These are phyloP conservation scores for Podarcis cretensis DNA, from an alignment of 2,113 vertebrate genomes.

Conservation along the genomic window DNA sequence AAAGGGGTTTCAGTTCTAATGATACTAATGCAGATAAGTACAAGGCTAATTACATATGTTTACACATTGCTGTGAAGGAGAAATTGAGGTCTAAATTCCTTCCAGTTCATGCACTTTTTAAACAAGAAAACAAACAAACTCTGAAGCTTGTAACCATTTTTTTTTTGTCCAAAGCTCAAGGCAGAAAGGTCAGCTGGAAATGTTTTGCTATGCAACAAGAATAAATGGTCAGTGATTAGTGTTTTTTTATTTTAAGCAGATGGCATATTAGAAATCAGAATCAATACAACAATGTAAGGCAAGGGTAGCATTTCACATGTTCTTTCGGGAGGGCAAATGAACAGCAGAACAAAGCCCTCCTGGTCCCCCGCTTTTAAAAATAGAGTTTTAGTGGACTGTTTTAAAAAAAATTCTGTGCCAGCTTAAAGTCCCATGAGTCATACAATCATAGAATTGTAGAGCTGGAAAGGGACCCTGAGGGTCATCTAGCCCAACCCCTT, in stretches of 20 bases:
- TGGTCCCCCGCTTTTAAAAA: background rate
- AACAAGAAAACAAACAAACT: slow-evolving; percentile 5
- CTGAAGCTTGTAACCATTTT: slow-evolving; percentile 11
- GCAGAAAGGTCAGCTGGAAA: slow-evolving; percentile 4
- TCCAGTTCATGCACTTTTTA: slow-evolving; percentile 48
- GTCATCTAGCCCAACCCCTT: no score
- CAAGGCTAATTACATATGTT: slow-evolving; percentile 74
- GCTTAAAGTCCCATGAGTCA: background rate
- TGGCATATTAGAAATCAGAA: slow-evolving; percentile 23
- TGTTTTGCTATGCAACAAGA: slow-evolving; percentile 5
- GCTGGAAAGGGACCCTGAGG: no score
- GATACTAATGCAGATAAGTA: slow-evolving; percentile 78
- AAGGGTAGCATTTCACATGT: slow-evolving; percentile 3
- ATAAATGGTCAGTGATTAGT: slow-evolving; percentile 15
- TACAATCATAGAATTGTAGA: no score
- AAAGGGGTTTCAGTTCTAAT: slow-evolving; percentile 77
- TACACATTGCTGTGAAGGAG: slow-evolving; percentile 68
- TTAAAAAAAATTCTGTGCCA: background rate
- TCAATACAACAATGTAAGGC: background rate
- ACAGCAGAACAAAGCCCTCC: background rate
- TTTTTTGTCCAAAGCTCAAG: slow-evolving; percentile 6
- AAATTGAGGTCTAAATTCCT: slow-evolving; percentile 52
- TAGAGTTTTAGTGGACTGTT: background rate
- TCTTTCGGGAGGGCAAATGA: background rate
- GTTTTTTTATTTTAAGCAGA: slow-evolving; percentile 7